phyloP scores from a whole-genome alignment of 1,140 invertebrate species.

The Epicauta chinensis region DNA sequence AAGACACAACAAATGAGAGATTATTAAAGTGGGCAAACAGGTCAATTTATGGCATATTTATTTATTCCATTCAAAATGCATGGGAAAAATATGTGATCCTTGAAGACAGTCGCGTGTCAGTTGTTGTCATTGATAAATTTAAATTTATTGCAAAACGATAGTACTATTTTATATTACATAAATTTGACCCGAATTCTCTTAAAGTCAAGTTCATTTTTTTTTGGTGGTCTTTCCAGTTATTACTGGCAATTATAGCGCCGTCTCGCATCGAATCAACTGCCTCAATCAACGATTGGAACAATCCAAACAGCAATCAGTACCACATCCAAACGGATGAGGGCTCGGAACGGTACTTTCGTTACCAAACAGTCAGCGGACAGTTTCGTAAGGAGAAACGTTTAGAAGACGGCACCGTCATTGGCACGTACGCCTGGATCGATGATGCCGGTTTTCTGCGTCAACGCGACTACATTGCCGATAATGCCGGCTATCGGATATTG shows the following conservation, averaged over 20 bases:
- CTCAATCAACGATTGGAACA: constrained; percentile 48
- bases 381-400: constrained; percentile 81
- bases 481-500: constrained; percentile 69
- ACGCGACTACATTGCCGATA: constrained; percentile 81
- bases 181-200: not conserved
- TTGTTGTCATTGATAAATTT: too few relatives aligned
- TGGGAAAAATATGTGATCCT: too few relatives aligned
- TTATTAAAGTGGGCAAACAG: too few relatives aligned
- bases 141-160: too few relatives aligned
- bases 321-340: constrained; percentile 90
- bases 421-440: constrained; percentile 77
- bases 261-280: constrained; percentile 1
- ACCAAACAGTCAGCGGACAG: constrained; percentile 81
- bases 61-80: too few relatives aligned
- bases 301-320: constrained; percentile 61
- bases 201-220: not conserved
- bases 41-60: too few relatives aligned
- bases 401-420: constrained; percentile 73
- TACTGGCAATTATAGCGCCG: constrained; percentile 13
- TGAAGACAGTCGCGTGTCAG: too few relatives aligned
- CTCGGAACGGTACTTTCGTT: constrained; percentile 76
- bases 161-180: too few relatives aligned
- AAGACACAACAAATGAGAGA: too few relatives aligned
- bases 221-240: constrained; percentile 20
- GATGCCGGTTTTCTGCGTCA: constrained; percentile 71